Base-by-base conservation (phyloP, 2,113 vertebrate species). In the Pollachius pollachius region DNA sequence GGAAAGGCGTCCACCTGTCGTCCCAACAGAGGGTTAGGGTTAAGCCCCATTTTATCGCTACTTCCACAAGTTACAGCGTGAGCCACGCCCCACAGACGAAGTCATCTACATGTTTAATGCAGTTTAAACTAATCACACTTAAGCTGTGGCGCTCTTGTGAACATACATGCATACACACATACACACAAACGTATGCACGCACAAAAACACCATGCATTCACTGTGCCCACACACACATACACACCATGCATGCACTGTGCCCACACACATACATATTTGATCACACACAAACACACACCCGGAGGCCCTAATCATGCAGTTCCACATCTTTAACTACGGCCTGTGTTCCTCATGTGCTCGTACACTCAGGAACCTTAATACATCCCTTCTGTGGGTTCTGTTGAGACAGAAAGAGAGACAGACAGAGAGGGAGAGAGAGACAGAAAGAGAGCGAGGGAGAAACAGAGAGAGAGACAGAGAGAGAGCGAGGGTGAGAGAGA, bases 341-440 rank as follows among this genome's bases (percentile, higher is more conserved):
- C 5, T 1, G 15, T 57, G 17, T 57, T n/a, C 54, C 16, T 17
- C n/a, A 1, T 57, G 54, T n/a, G 41, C n/a, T 57, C 7, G n/a
- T 57, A n/a, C 54, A 17, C 54, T 57, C n/a, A 12, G 41, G 41
- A 11, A 57, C 13, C n/a, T 57, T 57, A 57, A 57, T 57, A 57
- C 17, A 57, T 57, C 15, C 1, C 1, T 23, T n/a, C 54, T 57
- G 54, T 5, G 16, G 13, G 54, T n/a, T 17, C n/a, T 57, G 15
- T 57, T 13, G 4, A n/a, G n/a, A 23, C 23, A 57, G 16, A 54
- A n/a, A 70, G n/a, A 84, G 78, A 77, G 73, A 79, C 11, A 64
- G 83, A 84, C 77, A 48, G 18, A 54, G n/a, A 70, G n/a, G 6
- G 4, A 84, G 78, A 77, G 73, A 79, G 58, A 15, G 66, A 83